phyloP scores from a whole-genome alignment of 37 sponge, comb jelly and placozoan genomes.

The Sycon ciliatum region DNA sequence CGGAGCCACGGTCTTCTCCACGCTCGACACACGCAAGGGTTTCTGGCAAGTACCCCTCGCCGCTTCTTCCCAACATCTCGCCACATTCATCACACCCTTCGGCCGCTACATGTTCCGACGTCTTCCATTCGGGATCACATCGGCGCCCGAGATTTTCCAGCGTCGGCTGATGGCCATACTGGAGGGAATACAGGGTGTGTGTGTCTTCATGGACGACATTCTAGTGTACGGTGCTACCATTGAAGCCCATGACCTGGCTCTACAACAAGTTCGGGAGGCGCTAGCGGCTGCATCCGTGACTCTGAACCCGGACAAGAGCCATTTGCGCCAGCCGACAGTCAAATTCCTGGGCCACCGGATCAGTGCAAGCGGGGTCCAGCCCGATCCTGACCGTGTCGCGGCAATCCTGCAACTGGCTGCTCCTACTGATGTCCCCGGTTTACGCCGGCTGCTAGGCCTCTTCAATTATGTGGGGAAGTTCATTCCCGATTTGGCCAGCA shows the following conservation, averaged over 20 bases:
- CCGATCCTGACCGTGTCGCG: conserved; percentile 38
- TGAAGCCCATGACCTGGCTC: conserved; percentile 22
- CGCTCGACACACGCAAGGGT: conserved; percentile 30
- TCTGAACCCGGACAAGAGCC: conserved; percentile 25
- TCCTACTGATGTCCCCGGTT: conserved; percentile 26
- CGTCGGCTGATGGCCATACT: conserved; percentile 22
- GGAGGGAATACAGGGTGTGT: conserved; percentile 28
- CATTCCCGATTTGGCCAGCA: neutral
- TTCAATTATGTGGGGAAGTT: neutral
- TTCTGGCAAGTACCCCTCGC: conserved; percentile 45
- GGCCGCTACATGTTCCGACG: conserved; percentile 21
- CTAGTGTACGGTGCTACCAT: conserved; percentile 21
- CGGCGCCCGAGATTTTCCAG: conserved; percentile 48
- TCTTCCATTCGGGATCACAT: conserved; percentile 40
- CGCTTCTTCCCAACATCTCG: conserved; percentile 15
- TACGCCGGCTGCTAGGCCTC: conserved; percentile 33
- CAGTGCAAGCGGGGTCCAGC: conserved; percentile 30
- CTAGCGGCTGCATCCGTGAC: neutral
- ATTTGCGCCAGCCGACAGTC: conserved; percentile 28
- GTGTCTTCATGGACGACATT: conserved; percentile 27
- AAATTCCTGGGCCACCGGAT: conserved; percentile 43
- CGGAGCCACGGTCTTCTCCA: conserved; percentile 33
- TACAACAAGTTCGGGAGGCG: conserved; percentile 22
- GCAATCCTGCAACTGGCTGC: conserved; percentile 47
- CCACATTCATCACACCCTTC: conserved; percentile 47